Evolutionary conservation across 2,113 vertebrate species (phyloP).

Genomic region (Gymnocephalus cernua): DNA sequence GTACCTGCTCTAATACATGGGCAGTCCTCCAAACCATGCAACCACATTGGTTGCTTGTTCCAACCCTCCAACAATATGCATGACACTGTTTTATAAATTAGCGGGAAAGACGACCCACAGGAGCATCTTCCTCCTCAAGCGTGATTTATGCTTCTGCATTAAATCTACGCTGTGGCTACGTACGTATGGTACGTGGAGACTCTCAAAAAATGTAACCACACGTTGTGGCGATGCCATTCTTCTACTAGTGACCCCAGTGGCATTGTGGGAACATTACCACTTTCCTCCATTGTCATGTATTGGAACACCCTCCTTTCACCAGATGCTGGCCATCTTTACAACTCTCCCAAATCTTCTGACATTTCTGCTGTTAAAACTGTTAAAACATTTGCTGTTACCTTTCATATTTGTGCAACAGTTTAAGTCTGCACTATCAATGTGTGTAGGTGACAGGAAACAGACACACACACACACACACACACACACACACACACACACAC

Average conservation of each 20-base stretch:
- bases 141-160: no score
- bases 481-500: no score
- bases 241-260: neutral
- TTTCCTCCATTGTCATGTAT: neutral
- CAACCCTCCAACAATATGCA: no score
- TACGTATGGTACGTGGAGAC: no score
- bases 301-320: neutral
- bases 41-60: no score
- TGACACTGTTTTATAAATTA: no score
- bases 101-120: no score
- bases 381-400: neutral
- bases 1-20: no score
- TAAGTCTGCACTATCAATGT: neutral
- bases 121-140: no score
- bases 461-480: neutral
- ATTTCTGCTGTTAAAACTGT: neutral
- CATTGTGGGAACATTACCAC: neutral
- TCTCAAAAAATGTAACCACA: no score
- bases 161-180: no score
- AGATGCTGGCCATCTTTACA: neutral
- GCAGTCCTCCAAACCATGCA: no score
- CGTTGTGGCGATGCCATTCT: neutral
- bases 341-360: neutral
- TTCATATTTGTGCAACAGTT: neutral
- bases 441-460: constrained; percentile 20